Evolutionary conservation across 2,113 vertebrate species (phyloP).

Genomic region (Prolemur simus): DNA sequence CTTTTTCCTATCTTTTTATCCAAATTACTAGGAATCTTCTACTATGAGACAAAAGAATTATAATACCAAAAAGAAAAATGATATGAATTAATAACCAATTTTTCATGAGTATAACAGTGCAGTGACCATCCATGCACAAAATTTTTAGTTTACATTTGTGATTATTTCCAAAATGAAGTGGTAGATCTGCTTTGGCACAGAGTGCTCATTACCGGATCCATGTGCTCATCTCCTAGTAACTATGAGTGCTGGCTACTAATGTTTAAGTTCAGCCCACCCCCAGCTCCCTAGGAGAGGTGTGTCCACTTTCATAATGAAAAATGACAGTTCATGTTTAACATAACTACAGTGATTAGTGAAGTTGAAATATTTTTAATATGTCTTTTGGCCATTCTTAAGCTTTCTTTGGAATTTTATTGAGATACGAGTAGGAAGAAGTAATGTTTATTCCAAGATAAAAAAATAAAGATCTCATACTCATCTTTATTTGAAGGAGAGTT

Average conservation of each 20-base stretch:
- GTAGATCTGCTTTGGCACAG: neutral
- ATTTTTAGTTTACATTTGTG: neutral
- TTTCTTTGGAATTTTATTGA: neutral
- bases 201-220: neutral
- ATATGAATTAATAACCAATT: neutral
- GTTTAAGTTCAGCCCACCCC: neutral
- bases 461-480: neutral
- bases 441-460: neutral
- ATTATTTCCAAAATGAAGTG: neutral
- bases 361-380: neutral
- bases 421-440: neutral
- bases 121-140: neutral
- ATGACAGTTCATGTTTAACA: neutral
- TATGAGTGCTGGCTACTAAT: neutral
- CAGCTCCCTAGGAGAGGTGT: accelerated
- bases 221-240: neutral
- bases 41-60: neutral
- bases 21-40: neutral
- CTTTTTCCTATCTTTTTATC: neutral
- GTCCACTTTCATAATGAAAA: neutral
- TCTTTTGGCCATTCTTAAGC: neutral
- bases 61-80: neutral
- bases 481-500: neutral
- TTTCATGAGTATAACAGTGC: neutral
- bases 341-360: neutral